phyloP scores from a whole-genome alignment of 2,797 vertebrate species.

The Tinamus major region DNA sequence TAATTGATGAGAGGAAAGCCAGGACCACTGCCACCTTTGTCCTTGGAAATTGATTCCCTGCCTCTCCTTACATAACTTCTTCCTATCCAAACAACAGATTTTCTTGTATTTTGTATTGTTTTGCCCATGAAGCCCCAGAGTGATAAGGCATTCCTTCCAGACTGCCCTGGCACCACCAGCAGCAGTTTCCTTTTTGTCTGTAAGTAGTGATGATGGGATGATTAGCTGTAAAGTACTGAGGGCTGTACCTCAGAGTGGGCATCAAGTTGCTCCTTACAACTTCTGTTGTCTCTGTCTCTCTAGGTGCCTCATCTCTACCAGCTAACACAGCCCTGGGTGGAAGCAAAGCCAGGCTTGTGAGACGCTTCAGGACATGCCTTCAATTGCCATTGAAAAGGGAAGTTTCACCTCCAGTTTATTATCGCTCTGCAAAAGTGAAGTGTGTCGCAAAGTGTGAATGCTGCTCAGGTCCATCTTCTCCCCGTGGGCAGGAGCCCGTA shows the following conservation, averaged over 20 bases:
- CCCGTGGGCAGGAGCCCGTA: constrained; percentile 45
- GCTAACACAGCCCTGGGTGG: constrained; percentile 72
- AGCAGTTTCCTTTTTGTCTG: background rate
- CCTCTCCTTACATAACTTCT: background rate
- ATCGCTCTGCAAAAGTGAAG: constrained; percentile 34
- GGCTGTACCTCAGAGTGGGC: background rate
- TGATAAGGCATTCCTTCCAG: background rate
- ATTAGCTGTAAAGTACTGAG: background rate
- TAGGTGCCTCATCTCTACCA: constrained; percentile 80
- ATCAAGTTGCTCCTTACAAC: constrained; percentile 16
- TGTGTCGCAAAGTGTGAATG: constrained; percentile 26
- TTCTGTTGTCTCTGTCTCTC: constrained; percentile 66
- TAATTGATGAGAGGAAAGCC: background rate
- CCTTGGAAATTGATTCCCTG: background rate
- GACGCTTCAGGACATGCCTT: constrained; percentile 66
- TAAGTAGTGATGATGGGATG: background rate
- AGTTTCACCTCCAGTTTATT: constrained; percentile 18
- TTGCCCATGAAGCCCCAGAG: accelerated
- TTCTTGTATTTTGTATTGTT: background rate
- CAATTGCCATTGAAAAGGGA: constrained; percentile 65
- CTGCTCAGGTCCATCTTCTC: constrained; percentile 46
- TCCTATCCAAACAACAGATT: background rate
- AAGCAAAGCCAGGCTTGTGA: constrained; percentile 66
- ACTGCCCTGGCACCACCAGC: background rate
- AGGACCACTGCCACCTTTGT: background rate